phyloP scores from a whole-genome alignment of 2,888 invertebrate species.

The Parapristionchus giblindavisi region DNA sequence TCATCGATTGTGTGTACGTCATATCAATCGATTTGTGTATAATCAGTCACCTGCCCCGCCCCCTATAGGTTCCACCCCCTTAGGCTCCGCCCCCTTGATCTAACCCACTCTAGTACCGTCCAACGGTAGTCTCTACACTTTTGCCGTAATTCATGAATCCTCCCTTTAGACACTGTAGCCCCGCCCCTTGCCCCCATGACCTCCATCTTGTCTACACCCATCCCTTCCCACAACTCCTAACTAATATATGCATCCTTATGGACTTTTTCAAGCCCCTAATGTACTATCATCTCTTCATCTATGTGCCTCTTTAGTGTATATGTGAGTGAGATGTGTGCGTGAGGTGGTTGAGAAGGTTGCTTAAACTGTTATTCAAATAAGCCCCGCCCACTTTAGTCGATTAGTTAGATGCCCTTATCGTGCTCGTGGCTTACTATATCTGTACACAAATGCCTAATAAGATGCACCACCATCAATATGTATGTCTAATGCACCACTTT shows the following conservation, averaged over 20 bases:
- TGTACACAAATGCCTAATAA: no score
- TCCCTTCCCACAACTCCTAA: constrained; percentile 13
- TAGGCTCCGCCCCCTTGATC: no score
- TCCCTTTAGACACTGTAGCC: neutral
- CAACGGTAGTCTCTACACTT: constrained; percentile 31
- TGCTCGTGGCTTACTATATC: no score
- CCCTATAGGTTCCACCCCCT: neutral
- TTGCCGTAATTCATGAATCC: neutral
- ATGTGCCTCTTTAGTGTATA: neutral
- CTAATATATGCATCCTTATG: constrained; percentile 12
- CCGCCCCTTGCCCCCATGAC: no score
- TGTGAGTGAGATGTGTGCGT: constrained; percentile 16
- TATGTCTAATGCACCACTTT: no score
- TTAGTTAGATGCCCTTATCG: no score
- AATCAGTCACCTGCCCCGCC: constrained; percentile 6
- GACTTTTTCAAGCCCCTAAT: constrained; percentile 28
- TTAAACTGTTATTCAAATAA: no score
- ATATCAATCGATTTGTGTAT: no score
- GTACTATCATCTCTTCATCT: neutral
- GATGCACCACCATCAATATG: no score
- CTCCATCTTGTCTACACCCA: neutral
- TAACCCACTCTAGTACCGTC: constrained; percentile 29
- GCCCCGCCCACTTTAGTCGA: no score
- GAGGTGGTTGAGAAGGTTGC: no score
- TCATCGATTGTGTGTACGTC: no score